Percentiles rank a stretch among this genome's conserved stretches.
phyloP scores from a whole-genome alignment of 2,888 invertebrate genomes.

The Polietes domitor region DNA sequence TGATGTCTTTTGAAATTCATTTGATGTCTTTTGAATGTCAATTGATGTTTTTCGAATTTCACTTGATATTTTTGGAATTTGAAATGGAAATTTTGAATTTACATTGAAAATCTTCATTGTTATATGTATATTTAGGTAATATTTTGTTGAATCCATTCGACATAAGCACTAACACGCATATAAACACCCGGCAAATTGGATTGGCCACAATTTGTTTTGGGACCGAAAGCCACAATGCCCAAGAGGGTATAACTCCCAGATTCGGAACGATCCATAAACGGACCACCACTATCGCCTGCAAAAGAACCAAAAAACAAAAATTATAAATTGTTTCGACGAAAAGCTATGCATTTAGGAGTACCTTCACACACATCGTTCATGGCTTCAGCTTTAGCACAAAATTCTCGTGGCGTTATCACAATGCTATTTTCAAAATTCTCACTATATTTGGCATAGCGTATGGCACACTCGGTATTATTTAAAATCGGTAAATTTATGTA shows the following conservation, averaged over 20 bases:
- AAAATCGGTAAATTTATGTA: conserved; percentile 81
- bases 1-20: too few relatives aligned
- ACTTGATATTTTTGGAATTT: too few relatives aligned
- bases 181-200: conserved; percentile 85
- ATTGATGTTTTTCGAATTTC: too few relatives aligned
- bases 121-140: conserved; percentile 68
- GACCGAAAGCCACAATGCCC: conserved; percentile 86
- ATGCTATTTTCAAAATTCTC: conserved; percentile 80
- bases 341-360: conserved; percentile 73
- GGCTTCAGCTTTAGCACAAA: conserved; percentile 80
- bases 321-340: not conserved
- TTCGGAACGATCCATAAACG: conserved; percentile 73
- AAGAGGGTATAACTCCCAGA: conserved; percentile 76
- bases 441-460: conserved; percentile 79
- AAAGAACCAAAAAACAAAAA: conserved; percentile 23
- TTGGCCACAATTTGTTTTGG: conserved; percentile 83
- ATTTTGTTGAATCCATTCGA: conserved; percentile 83
- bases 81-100: too few relatives aligned
- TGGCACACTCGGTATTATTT: conserved; percentile 78
- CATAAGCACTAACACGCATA: conserved; percentile 83
- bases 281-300: conserved; percentile 84
- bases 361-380: conserved; percentile 80
- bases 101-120: too few relatives aligned
- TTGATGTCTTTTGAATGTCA: too few relatives aligned
- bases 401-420: conserved; percentile 78